Conservation (phyloP, 1,140 invertebrate genomes). For the Copidosoma floridanum region DNA sequence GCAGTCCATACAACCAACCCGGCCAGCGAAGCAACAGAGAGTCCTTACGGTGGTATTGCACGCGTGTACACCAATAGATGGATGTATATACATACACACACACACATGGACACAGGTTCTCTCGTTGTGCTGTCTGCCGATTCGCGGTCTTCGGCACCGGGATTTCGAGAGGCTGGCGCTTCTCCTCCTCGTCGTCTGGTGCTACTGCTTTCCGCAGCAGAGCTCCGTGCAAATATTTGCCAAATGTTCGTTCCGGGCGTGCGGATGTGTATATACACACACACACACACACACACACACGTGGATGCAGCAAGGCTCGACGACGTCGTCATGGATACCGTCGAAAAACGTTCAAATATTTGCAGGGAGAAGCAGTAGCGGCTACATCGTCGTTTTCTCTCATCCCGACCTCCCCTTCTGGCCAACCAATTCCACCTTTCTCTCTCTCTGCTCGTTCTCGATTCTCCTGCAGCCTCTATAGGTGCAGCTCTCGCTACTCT, state of each 20-base stretch:
- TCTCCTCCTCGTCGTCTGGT: slow-evolving; percentile 31
- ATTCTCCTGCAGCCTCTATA: neutral
- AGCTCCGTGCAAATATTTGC: slow-evolving; percentile 42
- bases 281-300: too few species aligned
- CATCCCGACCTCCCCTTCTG: slow-evolving; percentile 32
- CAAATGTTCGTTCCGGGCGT: slow-evolving; percentile 38
- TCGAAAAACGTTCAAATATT: slow-evolving; percentile 47
- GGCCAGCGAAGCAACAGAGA: too few species aligned
- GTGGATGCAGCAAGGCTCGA: slow-evolving; percentile 34
- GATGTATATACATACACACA: neutral
- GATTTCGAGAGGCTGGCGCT: slow-evolving; percentile 30
- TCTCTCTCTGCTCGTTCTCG: slow-evolving; percentile 18
- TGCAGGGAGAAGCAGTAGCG: slow-evolving; percentile 34
- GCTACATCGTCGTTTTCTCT: too few species aligned
- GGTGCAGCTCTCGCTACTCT: neutral
- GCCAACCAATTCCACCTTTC: slow-evolving; percentile 17
- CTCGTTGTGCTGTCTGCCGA: too few species aligned
- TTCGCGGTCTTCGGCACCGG: slow-evolving; percentile 15
- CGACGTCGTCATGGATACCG: slow-evolving; percentile 45
- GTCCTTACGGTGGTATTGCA: too few species aligned
- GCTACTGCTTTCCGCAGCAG: slow-evolving; percentile 35
- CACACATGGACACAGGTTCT: too few species aligned
- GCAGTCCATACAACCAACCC: too few species aligned
- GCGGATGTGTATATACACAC: slow-evolving; percentile 35
- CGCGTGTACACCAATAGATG: neutral